Evolutionary conservation across 1,140 invertebrate species (phyloP), one percentile per base, ranked within the genome.

Genomic region (Lineus longissimus): DNA sequence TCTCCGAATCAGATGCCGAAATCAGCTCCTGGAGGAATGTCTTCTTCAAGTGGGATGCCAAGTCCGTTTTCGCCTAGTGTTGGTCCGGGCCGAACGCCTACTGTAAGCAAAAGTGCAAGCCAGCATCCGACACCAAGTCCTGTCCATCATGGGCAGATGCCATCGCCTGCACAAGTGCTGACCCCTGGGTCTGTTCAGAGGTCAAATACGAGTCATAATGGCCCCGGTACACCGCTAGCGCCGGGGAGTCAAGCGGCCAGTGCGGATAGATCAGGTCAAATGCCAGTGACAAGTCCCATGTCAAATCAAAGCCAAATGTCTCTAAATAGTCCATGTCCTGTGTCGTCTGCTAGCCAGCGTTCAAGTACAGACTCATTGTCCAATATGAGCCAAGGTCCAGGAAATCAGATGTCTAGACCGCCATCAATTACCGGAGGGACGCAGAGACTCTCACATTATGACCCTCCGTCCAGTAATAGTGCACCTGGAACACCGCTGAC

Each of bases 371-470:
- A 51, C 47, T 51, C 47, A 9, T 23, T 23, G 19, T 19, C 47
- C 19, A 51, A 19, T 51, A n/a, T n/a, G n/a, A 51, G 19, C 9
- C 33, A 36, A 36, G 25, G 47, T n/a, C 47, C 6, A 51, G n/a
- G 19, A n/a, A 51, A 51, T 51, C 47, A 51, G 47, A 51, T 51
- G 19, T 23, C 25, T 6, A 4, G n/a, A 9, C n/a, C n/a, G n/a
- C 25, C 47, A 9, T 27, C 47, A 23, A 23, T 27, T 6, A 27
- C 25, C 6, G 47, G 47, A 6, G 47, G 4, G 19, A 51, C 47
- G 6, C 47, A 51, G 70, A 70, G 75, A 65, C 68, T 78, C 27
- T 73, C 74, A 29, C 76, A 79, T 69, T 77, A 69, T 66, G 75
- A 78, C 67, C 75, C 76, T 25, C 65, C 72, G 22, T 41, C 68